Base-by-base conservation (phyloP, 2,797 vertebrate species). In the Orestias chungarensis region DNA sequence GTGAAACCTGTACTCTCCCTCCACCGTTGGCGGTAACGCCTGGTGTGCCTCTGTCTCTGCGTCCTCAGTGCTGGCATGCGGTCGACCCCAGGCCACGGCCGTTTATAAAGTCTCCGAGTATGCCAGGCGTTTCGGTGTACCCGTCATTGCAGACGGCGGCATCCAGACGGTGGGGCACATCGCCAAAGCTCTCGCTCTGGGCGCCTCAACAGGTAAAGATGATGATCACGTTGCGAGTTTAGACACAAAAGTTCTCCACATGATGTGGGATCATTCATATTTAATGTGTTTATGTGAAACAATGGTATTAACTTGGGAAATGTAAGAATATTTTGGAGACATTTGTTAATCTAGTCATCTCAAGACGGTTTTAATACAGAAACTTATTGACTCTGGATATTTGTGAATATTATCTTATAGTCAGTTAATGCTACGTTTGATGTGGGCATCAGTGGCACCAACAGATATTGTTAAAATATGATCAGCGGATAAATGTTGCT, bases 31-130 rank as follows among this genome's bases (percentile, higher is more conserved):
- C 9, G 15, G 65, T 44, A 18, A 43, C 47, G 20, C 54, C 46
- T 31, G 54, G 43, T 27, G n/a, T 25, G 10, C 7, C 4, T 25
- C 1, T 2, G 31, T 50, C 31, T 66, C 62, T 67, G 1, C 87
- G 40, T n/a, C 38, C 43, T 11, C 75, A 99, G 98, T 99, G 89
- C 85, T 99, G 90, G 98, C 98, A 0, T 99, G 97, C 0, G 97
- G 98, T 46, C 94, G 97, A 64, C 96, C 98, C 43, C 98, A 99
- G 93, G 98, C 97, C 82, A 99, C 98, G 0, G 97, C 98, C 0
- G 97, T 99, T n/a, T 99, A 99, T 82, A 99, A 98, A 81, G 98
- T 99, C 8, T 98, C 98, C 0, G 98, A 99, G 75, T 99, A 99
- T 0, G 97, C 98, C 1, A 79, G 98, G 35, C 94, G 97, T 0